Evolutionary conservation across 2,888 invertebrate species (phyloP).

Genomic region (Theodoxus fluviatilis): DNA sequence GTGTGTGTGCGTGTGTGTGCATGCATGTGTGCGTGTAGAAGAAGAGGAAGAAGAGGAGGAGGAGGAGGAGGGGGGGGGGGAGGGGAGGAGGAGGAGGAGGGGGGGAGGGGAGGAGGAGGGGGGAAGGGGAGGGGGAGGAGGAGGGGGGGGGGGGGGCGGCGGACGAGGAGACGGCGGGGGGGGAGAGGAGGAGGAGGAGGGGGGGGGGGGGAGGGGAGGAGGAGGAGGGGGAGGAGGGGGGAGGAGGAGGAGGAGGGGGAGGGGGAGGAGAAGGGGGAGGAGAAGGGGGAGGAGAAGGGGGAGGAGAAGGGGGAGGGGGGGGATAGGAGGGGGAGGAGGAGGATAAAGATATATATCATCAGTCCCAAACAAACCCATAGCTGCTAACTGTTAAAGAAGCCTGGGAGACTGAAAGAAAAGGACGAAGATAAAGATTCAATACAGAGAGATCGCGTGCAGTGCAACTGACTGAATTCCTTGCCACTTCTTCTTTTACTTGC

Average conservation of each 20-base stretch:
- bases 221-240: background rate
- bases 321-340: too few relatives aligned
- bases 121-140: background rate
- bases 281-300: too few relatives aligned
- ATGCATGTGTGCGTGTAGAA: background rate
- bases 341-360: too few relatives aligned
- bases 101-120: background rate
- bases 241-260: background rate
- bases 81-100: background rate
- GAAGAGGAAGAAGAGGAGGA: background rate
- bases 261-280: too few relatives aligned
- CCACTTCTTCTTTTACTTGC: too few relatives aligned
- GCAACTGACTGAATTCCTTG: too few relatives aligned
- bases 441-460: too few relatives aligned
- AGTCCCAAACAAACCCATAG: too few relatives aligned
- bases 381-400: too few relatives aligned
- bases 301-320: too few relatives aligned
- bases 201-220: background rate
- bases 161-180: background rate
- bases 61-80: background rate
- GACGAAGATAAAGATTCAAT: too few relatives aligned
- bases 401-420: too few relatives aligned
- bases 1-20: constrained; percentile 18
- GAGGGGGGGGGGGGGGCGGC: background rate
- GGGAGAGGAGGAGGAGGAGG: background rate